A percentile compares a stretch with the other conserved stretches of the same genome.
These are phyloP conservation scores for Nerophis lumbriciformis DNA, from an alignment of 2,113 vertebrate genomes.

Conservation along the genomic window DNA sequence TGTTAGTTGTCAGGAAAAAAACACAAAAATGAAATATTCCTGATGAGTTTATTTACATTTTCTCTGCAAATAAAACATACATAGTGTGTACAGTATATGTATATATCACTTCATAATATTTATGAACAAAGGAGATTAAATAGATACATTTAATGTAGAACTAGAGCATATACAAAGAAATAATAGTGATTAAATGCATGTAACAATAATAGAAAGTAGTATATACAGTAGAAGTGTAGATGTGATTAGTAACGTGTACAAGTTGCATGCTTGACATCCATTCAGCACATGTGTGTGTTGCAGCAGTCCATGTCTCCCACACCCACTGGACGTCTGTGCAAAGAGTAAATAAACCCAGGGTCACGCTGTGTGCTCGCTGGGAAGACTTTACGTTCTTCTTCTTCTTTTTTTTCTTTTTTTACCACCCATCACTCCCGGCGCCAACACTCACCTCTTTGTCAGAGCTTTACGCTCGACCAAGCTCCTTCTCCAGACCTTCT, in stretches of 20 bases:
- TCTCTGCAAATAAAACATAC: background rate
- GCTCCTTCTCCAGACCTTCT: slow-evolving; percentile 68
- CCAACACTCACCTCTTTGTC: slow-evolving; percentile 34
- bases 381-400: background rate
- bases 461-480: slow-evolving; percentile 62
- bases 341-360: slow-evolving; percentile 42
- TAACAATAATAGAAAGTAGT: background rate
- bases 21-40: background rate
- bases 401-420: slow-evolving; percentile 1
- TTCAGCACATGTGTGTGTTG: slow-evolving; percentile 16
- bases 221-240: slow-evolving; percentile 35
- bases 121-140: slow-evolving; percentile 1
- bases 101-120: background rate
- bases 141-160: slow-evolving; percentile 1
- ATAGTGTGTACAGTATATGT: background rate
- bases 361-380: slow-evolving; percentile 11
- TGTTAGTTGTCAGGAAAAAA: background rate
- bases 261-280: slow-evolving; percentile 4
- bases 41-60: slow-evolving; percentile 16
- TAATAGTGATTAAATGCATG: slow-evolving; percentile 4
- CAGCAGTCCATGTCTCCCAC: slow-evolving; percentile 20
- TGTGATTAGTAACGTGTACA: background rate
- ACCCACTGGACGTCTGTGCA: slow-evolving; percentile 29
- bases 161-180: slow-evolving; percentile 1
- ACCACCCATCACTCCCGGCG: slow-evolving; percentile 3